Conservation (phyloP, 2,888 invertebrate genomes). For the Patella pellucida region DNA sequence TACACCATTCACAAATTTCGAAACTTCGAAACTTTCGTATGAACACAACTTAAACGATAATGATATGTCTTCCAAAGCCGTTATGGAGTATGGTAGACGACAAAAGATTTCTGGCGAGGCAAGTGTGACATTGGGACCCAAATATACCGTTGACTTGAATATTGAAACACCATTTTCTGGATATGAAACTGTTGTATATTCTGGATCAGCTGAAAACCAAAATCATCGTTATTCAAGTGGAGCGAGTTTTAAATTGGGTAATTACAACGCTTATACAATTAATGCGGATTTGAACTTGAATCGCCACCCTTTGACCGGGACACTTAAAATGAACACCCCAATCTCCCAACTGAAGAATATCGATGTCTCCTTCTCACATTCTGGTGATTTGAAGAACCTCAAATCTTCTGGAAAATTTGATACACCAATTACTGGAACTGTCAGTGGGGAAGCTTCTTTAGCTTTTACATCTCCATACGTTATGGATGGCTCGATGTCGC, state of each 20-base stretch:
- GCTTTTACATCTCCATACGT: constrained; percentile 21
- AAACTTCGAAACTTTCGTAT: constrained; percentile 27
- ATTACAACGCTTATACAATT: not conserved
- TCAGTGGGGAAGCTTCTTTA: constrained; percentile 24
- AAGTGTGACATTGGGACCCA: not conserved
- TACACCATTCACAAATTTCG: constrained; percentile 28
- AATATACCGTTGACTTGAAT: constrained; percentile 28
- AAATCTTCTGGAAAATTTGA: constrained; percentile 13
- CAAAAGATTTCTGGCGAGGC: not conserved
- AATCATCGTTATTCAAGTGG: not conserved
- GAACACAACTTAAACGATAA: constrained; percentile 13
- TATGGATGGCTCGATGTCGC: constrained; percentile 24
- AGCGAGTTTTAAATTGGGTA: not conserved
- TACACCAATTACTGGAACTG: constrained; percentile 11
- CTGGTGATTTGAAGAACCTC: constrained; percentile 12
- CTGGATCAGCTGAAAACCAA: not conserved
- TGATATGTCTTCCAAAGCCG: not conserved
- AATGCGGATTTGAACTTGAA: constrained; percentile 3
- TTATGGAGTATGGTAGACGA: not conserved
- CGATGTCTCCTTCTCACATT: constrained; percentile 12
- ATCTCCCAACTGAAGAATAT: not conserved
- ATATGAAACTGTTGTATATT: constrained; percentile 22
- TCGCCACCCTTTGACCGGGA: not conserved
- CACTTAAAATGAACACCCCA: not conserved
- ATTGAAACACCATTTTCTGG: constrained; percentile 43